Conservation (phyloP, 2,888 invertebrate genomes). For the Salticus scenicus region DNA sequence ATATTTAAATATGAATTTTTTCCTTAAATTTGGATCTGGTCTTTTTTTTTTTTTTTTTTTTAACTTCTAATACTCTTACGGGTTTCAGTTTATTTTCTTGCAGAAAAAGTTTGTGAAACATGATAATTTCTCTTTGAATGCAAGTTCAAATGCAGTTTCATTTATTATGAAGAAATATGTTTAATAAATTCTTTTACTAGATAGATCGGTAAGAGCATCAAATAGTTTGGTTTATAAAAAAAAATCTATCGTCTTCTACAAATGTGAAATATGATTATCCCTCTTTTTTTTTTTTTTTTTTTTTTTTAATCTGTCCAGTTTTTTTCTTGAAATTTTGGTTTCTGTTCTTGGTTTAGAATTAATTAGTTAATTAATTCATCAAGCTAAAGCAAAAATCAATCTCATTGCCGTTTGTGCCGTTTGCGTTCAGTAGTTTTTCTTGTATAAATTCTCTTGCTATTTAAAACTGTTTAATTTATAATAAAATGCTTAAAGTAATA, state of each 20-base stretch:
- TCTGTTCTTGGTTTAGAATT: neutral
- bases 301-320: too few relatives aligned
- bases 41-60: too few relatives aligned
- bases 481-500: constrained; percentile 21
- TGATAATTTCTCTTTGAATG: neutral
- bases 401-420: neutral
- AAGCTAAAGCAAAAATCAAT: neutral
- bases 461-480: constrained; percentile 26
- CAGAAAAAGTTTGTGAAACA: too few relatives aligned
- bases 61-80: too few relatives aligned
- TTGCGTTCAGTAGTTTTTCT: constrained; percentile 21
- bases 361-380: constrained; percentile 5
- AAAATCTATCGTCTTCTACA: neutral
- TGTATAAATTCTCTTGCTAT: constrained; percentile 27
- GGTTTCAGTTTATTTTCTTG: too few relatives aligned
- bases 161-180: neutral
- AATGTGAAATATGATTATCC: neutral
- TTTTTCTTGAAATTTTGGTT: neutral
- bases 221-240: too few relatives aligned
- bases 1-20: too few relatives aligned
- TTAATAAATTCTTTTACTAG: neutral
- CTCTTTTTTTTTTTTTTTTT: neutral
- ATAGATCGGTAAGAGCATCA: too few relatives aligned
- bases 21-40: too few relatives aligned
- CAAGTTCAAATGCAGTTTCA: neutral